These are phyloP conservation scores for Drepana falcataria DNA, from an alignment of 2,888 invertebrate genomes.

Conservation along the genomic window DNA sequence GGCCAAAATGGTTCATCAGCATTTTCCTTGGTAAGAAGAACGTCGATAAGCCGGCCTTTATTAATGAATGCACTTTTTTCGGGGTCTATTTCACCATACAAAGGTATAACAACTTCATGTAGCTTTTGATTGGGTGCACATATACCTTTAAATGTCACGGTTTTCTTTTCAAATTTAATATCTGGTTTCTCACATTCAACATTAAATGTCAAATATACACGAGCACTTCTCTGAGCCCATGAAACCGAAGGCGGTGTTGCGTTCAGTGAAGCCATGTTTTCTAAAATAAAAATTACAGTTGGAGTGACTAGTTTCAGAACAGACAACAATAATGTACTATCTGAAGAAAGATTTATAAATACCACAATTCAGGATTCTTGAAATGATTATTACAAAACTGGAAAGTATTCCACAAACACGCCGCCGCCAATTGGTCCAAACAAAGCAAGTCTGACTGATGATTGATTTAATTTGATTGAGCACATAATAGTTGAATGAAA, in stretches of 20 bases:
- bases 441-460: not conserved
- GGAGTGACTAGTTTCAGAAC: not conserved
- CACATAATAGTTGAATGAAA: too few relatives aligned
- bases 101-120: constrained; percentile 91
- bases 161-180: constrained; percentile 83
- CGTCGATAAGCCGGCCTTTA: constrained; percentile 85
- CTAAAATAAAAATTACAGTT: constrained; percentile 18
- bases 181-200: constrained; percentile 90
- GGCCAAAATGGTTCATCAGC: constrained; percentile 90
- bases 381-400: too few relatives aligned
- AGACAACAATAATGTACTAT: not conserved
- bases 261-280: constrained; percentile 36
- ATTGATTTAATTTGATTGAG: too few relatives aligned
- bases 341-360: not conserved
- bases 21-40: constrained; percentile 82
- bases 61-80: constrained; percentile 85
- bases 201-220: constrained; percentile 91
- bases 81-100: constrained; percentile 89
- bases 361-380: not conserved
- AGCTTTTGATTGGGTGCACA: constrained; percentile 90
- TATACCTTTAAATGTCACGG: constrained; percentile 88
- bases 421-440: not conserved
- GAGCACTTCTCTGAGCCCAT: constrained; percentile 93
- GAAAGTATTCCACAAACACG: not conserved
- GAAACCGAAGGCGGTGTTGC: constrained; percentile 84